Conservation (phyloP, 2,797 vertebrate species). For the Sphaeramia orbicularis region DNA sequence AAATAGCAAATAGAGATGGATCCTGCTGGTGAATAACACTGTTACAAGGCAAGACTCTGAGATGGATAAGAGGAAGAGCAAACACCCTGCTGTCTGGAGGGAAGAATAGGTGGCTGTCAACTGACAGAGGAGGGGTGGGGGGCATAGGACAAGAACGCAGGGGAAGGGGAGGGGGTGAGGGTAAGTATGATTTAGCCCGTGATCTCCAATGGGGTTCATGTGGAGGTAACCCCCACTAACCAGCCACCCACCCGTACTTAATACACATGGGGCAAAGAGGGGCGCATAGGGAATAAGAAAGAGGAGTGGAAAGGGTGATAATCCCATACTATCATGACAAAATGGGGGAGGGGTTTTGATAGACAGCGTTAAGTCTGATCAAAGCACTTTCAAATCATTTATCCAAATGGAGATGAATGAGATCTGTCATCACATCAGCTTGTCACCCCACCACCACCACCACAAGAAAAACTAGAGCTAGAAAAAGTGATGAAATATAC, state of each 20-base stretch:
- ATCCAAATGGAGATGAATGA: conserved; percentile 37
- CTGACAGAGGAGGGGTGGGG: conserved; percentile 44
- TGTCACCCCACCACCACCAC: neutral
- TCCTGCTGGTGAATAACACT: conserved; percentile 61
- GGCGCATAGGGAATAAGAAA: conserved; percentile 50
- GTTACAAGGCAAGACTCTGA: conserved; percentile 67
- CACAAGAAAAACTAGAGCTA: conserved; percentile 6
- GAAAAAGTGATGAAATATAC: conserved; percentile 18
- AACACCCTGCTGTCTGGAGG: conserved; percentile 74
- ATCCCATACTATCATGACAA: conserved; percentile 65
- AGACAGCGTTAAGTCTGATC: conserved; percentile 67
- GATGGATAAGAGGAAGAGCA: conserved; percentile 76
- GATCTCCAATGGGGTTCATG: conserved; percentile 65
- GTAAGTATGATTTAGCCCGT: conserved; percentile 77
- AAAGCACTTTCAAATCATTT: conserved; percentile 67
- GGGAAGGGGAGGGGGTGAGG: conserved; percentile 30
- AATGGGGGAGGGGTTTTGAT: conserved; percentile 36
- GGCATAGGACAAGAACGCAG: conserved; percentile 12
- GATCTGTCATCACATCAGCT: conserved; percentile 35
- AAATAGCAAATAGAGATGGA: conserved; percentile 71
- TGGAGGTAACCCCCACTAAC: conserved; percentile 58
- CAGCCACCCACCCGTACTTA: conserved; percentile 40
- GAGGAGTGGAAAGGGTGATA: conserved; percentile 64
- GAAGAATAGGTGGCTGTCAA: conserved; percentile 75
- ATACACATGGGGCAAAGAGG: conserved; percentile 58